Conservation (phyloP, 1,140 invertebrate species). For the Ctenoplectra terminalis region DNA sequence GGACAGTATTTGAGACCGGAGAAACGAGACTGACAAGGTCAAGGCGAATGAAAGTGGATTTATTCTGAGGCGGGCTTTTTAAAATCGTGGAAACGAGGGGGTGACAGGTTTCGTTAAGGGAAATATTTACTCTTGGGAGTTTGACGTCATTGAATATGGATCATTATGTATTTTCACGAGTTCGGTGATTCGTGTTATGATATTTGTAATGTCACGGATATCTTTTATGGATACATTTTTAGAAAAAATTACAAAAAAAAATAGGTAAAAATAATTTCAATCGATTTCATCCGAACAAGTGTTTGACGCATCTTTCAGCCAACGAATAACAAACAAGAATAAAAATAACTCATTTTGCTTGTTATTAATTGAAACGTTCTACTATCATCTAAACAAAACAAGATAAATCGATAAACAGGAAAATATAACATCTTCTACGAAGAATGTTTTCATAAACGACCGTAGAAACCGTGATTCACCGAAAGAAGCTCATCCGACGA, state of each 20-base stretch:
- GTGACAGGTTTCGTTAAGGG: background rate
- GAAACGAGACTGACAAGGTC: background rate
- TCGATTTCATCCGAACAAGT: no score
- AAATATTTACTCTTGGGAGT: background rate
- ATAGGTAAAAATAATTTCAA: no score
- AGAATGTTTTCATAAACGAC: conserved; percentile 22
- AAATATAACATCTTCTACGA: background rate
- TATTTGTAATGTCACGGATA: no score
- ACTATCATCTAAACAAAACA: no score
- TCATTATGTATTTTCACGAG: background rate
- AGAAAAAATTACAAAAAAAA: no score
- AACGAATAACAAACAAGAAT: no score
- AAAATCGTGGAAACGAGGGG: background rate
- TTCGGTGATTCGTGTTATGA: no score
- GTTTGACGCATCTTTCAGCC: no score
- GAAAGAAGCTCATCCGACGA: background rate
- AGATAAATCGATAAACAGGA: background rate
- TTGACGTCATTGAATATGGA: background rate
- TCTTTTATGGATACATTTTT: no score
- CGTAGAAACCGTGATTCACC: background rate
- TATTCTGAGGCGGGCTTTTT: background rate
- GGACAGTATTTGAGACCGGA: background rate
- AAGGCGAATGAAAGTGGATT: conserved; percentile 3
- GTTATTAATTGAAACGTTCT: no score
- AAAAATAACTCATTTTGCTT: no score